These are phyloP conservation scores for Temnothorax longispinosus DNA, from an alignment of 1,140 invertebrate genomes.

Conservation along the genomic window DNA sequence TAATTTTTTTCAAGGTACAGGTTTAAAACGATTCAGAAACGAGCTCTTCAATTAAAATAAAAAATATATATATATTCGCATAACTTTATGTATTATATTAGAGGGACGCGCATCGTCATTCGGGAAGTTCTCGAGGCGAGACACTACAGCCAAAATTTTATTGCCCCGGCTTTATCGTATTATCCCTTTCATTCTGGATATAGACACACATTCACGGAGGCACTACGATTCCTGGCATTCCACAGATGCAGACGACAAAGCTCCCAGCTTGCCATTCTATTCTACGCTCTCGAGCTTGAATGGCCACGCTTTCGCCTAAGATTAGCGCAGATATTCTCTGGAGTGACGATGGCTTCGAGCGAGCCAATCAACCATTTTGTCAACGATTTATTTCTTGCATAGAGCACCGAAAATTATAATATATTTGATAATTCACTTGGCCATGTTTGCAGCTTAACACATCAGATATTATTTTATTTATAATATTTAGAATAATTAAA, in stretches of 20 bases:
- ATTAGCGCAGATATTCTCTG: conserved; percentile 66
- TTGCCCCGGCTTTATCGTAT: conserved; percentile 30
- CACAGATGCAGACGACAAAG: conserved; percentile 58
- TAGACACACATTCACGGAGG: conserved; percentile 58
- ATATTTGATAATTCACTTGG: not conserved
- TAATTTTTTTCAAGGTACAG: not conserved
- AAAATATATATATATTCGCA: not conserved
- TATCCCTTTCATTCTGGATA: conserved; percentile 67
- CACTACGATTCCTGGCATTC: conserved; percentile 71
- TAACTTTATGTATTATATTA: too few relatives aligned
- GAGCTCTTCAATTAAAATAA: not conserved
- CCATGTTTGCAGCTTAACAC: not conserved
- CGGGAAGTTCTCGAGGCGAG: not conserved
- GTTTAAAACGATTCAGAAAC: not conserved
- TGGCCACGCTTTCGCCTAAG: conserved; percentile 72
- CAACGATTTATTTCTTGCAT: not conserved
- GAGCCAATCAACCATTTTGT: not conserved
- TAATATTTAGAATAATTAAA: not conserved
- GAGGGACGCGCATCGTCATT: not conserved
- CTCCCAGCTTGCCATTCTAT: conserved; percentile 62
- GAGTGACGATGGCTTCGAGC: conserved; percentile 58
- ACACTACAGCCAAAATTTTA: conserved; percentile 27
- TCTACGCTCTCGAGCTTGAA: conserved; percentile 69
- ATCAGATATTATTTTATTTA: not conserved
- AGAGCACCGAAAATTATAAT: not conserved